Conservation (phyloP, 2,888 invertebrate genomes). For the Lepeophtheirus nordmannii region DNA sequence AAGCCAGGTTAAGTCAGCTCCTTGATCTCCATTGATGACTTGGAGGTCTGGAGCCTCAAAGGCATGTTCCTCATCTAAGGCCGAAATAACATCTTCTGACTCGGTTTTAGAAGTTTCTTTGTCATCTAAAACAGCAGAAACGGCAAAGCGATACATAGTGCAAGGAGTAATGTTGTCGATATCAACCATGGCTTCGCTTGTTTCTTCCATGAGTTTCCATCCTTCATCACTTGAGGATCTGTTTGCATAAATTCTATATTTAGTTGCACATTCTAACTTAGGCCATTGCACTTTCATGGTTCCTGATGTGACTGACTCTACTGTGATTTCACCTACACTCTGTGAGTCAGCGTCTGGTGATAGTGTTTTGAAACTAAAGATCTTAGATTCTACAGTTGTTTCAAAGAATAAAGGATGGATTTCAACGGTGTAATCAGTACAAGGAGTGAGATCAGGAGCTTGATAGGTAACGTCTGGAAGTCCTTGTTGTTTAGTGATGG, state of each 20-base stretch:
- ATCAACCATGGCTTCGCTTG: not conserved
- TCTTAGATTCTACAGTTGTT: slow-evolving; percentile 6
- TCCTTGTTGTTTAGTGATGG: not conserved
- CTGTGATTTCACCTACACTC: not conserved
- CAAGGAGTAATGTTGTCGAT: slow-evolving; percentile 13
- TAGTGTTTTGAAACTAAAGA: slow-evolving; percentile 14
- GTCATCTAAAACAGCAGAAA: slow-evolving; percentile 11
- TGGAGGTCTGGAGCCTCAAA: slow-evolving; percentile 20
- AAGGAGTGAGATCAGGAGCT: slow-evolving; percentile 3
- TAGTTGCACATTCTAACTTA: slow-evolving; percentile 7
- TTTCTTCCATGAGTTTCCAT: slow-evolving; percentile 7
- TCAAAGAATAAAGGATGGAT: slow-evolving; percentile 13
- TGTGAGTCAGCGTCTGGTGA: slow-evolving; percentile 14
- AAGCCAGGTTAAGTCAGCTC: slow-evolving; percentile 14
- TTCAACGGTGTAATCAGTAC: slow-evolving; percentile 14
- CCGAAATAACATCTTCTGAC: slow-evolving; percentile 6
- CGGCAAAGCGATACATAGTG: slow-evolving; percentile 12
- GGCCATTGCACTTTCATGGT: slow-evolving; percentile 2
- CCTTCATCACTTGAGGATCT: slow-evolving; percentile 3
- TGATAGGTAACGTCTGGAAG: slow-evolving; percentile 3
- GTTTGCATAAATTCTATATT: not conserved
- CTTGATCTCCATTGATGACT: not conserved
- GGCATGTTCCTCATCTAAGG: not conserved
- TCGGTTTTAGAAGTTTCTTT: not conserved
- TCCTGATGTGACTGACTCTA: not conserved